phyloP scores from a whole-genome alignment of 2,113 vertebrate species.

The Tragulus kanchil region DNA sequence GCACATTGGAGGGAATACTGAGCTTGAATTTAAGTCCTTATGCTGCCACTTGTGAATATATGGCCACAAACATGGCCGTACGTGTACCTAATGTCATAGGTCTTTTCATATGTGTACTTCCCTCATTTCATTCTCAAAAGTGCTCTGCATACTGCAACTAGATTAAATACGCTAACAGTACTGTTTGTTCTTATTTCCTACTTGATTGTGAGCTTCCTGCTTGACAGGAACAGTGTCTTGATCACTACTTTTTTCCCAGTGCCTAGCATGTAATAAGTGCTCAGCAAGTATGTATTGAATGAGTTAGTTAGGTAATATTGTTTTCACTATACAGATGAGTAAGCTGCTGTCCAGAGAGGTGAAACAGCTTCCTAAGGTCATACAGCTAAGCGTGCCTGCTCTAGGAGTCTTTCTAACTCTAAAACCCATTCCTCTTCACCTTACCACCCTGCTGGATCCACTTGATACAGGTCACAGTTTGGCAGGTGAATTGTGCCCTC shows the following conservation, averaged over 20 bases:
- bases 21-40: background rate
- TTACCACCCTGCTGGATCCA: background rate
- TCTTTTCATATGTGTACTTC: background rate
- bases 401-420: background rate
- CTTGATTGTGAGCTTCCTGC: background rate
- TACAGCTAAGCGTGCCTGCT: background rate
- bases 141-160: background rate
- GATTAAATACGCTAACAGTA: background rate
- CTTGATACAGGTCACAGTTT: background rate
- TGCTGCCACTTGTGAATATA: background rate
- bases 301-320: background rate
- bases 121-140: background rate
- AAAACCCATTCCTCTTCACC: background rate
- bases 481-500: background rate
- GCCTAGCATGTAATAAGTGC: background rate
- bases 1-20: background rate
- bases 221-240: background rate
- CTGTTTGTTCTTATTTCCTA: background rate
- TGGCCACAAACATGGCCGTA: background rate
- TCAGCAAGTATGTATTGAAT: background rate
- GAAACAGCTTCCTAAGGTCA: background rate
- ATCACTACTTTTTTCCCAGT: background rate
- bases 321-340: background rate
- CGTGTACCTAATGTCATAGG: background rate
- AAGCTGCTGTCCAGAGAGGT: conserved; percentile 15